Percentiles rank a stretch among this genome's conserved stretches.
These are phyloP conservation scores for Hoplostethus atlanticus DNA, from an alignment of 2,797 vertebrate genomes.

Conservation along the genomic window DNA sequence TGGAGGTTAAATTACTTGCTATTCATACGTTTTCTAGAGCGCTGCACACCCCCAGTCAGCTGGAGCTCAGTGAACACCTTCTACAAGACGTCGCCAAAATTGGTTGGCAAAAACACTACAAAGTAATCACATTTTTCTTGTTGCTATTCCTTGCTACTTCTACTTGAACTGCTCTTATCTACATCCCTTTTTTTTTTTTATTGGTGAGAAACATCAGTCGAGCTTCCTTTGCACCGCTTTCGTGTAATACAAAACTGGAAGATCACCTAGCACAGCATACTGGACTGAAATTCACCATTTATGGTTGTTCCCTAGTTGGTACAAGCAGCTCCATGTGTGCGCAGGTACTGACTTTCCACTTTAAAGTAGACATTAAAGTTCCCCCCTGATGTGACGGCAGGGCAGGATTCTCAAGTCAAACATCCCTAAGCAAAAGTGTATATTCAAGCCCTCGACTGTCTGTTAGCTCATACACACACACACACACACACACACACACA, in stretches of 20 bases:
- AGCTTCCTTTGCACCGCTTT: constrained; percentile 2
- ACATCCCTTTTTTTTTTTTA: constrained; percentile 9
- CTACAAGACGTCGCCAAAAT: not conserved
- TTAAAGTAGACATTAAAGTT: constrained; percentile 69
- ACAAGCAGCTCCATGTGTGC: constrained; percentile 61
- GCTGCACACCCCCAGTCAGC: not conserved
- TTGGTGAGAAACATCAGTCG: constrained; percentile 45
- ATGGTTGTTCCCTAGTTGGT: constrained; percentile 61
- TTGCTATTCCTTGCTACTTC: constrained; percentile 7
- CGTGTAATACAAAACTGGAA: constrained; percentile 36
- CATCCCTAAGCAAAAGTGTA: constrained; percentile 37
- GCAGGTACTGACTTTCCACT: constrained; percentile 69
- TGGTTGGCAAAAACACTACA: not conserved
- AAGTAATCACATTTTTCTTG: constrained; percentile 16
- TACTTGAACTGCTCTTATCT: not conserved
- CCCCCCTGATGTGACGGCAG: constrained; percentile 53
- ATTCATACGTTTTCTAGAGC: constrained; percentile 4
- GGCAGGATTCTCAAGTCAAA: constrained; percentile 53
- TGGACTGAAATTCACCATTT: constrained; percentile 70
- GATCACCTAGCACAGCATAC: constrained; percentile 51
- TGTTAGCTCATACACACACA: constrained; percentile 1
- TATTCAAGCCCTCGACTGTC: not conserved
- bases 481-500: constrained; percentile 39
- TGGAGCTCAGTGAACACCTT: not conserved
- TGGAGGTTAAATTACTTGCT: constrained; percentile 1